Evolutionary conservation across 2,797 vertebrate genomes (phyloP).

Genomic region (Miichthys miiuy): DNA sequence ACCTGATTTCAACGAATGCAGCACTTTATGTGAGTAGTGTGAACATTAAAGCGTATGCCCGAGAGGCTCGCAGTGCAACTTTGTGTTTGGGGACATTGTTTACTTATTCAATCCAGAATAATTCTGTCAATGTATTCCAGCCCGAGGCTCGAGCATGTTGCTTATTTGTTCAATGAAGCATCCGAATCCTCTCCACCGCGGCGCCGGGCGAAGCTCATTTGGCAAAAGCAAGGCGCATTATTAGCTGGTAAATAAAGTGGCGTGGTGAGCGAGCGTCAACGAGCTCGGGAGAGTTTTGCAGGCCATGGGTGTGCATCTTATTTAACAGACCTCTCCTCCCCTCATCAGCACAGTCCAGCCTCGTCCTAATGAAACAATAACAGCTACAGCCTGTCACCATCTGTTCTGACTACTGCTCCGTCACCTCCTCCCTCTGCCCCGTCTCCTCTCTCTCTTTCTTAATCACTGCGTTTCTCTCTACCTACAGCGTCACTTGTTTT

Average conservation of each 20-base stretch:
- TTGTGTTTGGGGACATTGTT: slow-evolving; percentile 71
- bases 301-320: slow-evolving; percentile 60
- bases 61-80: slow-evolving; percentile 45
- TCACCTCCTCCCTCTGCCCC: slow-evolving; percentile 24
- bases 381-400: slow-evolving; percentile 74
- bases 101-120: slow-evolving; percentile 74
- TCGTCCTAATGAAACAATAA: slow-evolving; percentile 79
- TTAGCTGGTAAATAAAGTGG: slow-evolving; percentile 80
- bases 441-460: neutral
- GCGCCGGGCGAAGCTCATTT: slow-evolving; percentile 74
- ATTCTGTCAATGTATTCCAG: slow-evolving; percentile 75
- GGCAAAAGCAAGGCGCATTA: slow-evolving; percentile 67
- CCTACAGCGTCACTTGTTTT: slow-evolving; percentile 35
- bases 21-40: slow-evolving; percentile 54
- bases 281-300: slow-evolving; percentile 57
- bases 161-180: slow-evolving; percentile 80
- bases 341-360: slow-evolving; percentile 53
- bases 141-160: slow-evolving; percentile 58
- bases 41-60: slow-evolving; percentile 56
- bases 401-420: slow-evolving; percentile 67
- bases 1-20: slow-evolving; percentile 57
- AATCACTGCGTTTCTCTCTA: slow-evolving; percentile 20
- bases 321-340: slow-evolving; percentile 60
- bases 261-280: slow-evolving; percentile 35
- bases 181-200: slow-evolving; percentile 58